Conservation (phyloP, 2,888 invertebrate species). For the Chorisops tibialis region DNA sequence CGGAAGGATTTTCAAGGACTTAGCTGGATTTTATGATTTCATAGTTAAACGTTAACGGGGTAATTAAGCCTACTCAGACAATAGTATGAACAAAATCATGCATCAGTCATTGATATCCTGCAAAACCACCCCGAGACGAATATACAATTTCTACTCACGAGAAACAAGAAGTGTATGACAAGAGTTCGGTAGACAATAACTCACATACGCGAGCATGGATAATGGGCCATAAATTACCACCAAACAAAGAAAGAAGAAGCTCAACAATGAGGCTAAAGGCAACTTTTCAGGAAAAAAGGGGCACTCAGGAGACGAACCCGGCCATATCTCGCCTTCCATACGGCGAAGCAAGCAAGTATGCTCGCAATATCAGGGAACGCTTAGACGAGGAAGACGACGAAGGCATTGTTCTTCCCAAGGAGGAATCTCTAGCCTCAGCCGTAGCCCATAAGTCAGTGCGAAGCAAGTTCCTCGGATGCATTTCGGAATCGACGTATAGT, state of each 20-base stretch:
- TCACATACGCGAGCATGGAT: conserved; percentile 30
- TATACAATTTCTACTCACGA: too few species aligned
- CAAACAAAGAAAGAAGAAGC: conserved; percentile 30
- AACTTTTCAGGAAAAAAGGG: conserved; percentile 12
- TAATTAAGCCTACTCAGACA: too few species aligned
- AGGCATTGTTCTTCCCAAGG: conserved; percentile 1
- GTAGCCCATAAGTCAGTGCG: background rate
- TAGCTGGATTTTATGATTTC: too few species aligned
- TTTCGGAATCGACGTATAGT: background rate
- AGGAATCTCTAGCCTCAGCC: too few species aligned
- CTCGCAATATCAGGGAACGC: background rate
- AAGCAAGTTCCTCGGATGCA: background rate
- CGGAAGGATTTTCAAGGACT: too few species aligned
- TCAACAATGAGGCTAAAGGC: conserved; percentile 18
- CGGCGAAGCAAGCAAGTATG: background rate
- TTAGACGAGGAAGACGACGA: background rate
- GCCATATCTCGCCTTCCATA: conserved; percentile 10
- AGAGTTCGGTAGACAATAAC: conserved; percentile 30
- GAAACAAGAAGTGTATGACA: conserved; percentile 26
- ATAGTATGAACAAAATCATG: too few species aligned
- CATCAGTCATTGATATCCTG: too few species aligned
- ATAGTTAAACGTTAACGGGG: too few species aligned
- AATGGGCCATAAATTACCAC: conserved; percentile 33
- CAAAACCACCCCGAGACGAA: too few species aligned
- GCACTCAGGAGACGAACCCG: conserved; percentile 5